These are phyloP conservation scores for Steatornis caripensis DNA, from an alignment of 2,113 vertebrate genomes.

Conservation along the genomic window DNA sequence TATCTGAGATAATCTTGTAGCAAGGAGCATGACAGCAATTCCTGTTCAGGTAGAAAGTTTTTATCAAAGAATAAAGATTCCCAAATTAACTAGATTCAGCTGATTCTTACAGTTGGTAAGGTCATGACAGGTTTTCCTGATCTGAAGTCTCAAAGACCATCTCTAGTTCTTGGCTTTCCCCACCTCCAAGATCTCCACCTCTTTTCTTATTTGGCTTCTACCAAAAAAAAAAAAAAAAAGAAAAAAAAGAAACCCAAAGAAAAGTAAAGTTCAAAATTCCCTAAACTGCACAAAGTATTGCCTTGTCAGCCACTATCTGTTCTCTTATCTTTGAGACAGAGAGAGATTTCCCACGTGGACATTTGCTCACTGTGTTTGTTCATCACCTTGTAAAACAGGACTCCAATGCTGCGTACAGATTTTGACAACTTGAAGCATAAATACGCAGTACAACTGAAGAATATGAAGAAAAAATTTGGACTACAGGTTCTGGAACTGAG, in stretches of 20 bases:
- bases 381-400: not conserved
- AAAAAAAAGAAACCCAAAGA: not conserved
- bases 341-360: not conserved
- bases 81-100: not conserved
- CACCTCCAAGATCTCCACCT: not conserved
- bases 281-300: not conserved
- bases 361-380: not conserved
- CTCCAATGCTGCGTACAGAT: not conserved
- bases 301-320: not conserved
- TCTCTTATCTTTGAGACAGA: not conserved
- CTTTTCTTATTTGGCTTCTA: not conserved
- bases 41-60: not conserved
- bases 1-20: not conserved
- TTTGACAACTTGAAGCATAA: not conserved
- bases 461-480: not conserved
- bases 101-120: not conserved
- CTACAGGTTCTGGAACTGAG: not conserved
- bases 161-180: not conserved
- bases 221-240: not conserved
- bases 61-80: not conserved
- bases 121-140: not conserved
- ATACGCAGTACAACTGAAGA: not conserved
- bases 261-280: not conserved
- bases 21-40: not conserved
- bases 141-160: not conserved